Conservation (phyloP, 2,888 invertebrate genomes). For the Melinaea marsaeus region DNA sequence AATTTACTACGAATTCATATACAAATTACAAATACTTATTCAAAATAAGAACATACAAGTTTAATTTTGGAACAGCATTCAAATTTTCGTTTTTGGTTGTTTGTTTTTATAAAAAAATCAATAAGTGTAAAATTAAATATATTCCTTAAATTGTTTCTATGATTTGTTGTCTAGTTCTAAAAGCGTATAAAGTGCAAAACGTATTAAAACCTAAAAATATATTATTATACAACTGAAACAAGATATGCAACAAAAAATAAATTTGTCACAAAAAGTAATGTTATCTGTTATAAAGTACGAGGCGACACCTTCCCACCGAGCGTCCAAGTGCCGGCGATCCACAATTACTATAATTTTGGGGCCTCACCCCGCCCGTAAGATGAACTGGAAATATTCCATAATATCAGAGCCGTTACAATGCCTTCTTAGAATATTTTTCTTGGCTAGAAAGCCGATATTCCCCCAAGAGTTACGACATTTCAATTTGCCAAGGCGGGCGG, state of each 20-base stretch:
- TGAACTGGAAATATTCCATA: constrained; percentile 74
- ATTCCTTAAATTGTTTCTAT: no score
- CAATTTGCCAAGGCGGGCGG: constrained; percentile 80
- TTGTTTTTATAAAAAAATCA: no score
- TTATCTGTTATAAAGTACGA: constrained; percentile 9
- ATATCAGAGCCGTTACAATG: constrained; percentile 74
- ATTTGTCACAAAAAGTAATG: not conserved
- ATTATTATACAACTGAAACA: no score
- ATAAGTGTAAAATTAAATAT: no score
- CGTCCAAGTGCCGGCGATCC: constrained; percentile 61
- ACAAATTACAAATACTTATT: no score
- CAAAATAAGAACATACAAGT: no score
- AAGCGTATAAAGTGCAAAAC: no score
- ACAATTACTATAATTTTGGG: constrained; percentile 63
- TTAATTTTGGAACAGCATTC: no score
- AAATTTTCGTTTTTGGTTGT: no score
- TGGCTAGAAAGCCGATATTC: constrained; percentile 78
- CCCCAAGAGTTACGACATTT: constrained; percentile 79
- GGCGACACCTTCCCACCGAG: constrained; percentile 40
- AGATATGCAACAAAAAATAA: not conserved
- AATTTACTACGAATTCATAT: constrained; percentile 34
- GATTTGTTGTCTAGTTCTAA: no score
- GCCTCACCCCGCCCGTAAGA: constrained; percentile 64
- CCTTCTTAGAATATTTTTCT: constrained; percentile 76
- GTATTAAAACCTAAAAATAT: no score